Evolutionary conservation across 2,888 invertebrate species (phyloP).

Genomic region (Incurvaria masculella): DNA sequence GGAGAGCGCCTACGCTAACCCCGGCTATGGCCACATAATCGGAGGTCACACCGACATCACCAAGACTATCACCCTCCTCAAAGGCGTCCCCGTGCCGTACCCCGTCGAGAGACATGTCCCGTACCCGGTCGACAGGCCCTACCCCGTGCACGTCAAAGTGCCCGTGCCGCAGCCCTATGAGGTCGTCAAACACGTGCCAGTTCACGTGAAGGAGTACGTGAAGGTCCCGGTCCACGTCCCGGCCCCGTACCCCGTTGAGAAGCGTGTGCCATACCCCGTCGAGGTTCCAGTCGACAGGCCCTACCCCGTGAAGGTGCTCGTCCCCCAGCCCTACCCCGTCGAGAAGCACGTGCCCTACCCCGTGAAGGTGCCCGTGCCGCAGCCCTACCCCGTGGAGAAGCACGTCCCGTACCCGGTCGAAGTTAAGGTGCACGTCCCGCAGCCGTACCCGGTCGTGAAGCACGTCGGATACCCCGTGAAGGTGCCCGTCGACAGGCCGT

Average conservation of each 20-base stretch:
- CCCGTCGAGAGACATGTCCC: constrained; percentile 63
- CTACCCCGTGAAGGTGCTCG: constrained; percentile 73
- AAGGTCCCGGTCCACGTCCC: constrained; percentile 77
- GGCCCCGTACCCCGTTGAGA: constrained; percentile 76
- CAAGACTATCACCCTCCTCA: constrained; percentile 63
- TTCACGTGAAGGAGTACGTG: constrained; percentile 74
- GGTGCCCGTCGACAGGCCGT: constrained; percentile 66
- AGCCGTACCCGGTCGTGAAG: constrained; percentile 69
- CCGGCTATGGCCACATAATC: constrained; percentile 30
- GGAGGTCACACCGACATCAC: constrained; percentile 52
- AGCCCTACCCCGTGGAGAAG: constrained; percentile 76
- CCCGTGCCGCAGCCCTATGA: constrained; percentile 70
- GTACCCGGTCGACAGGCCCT: constrained; percentile 63
- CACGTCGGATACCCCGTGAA: constrained; percentile 64
- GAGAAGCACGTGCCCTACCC: constrained; percentile 73
- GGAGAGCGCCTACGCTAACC: constrained; percentile 24
- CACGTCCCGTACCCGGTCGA: constrained; percentile 69
- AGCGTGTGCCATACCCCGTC: constrained; percentile 68
- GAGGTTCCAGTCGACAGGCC: constrained; percentile 73
- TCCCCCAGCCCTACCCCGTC: constrained; percentile 78
- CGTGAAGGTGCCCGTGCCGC: constrained; percentile 71
- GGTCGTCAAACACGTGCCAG: constrained; percentile 65
- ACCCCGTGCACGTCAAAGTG: constrained; percentile 66
- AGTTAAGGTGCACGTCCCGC: constrained; percentile 71
- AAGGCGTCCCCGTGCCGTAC: constrained; percentile 62